Evolutionary conservation across 2,113 vertebrate genomes (phyloP).

Genomic region (Vidua macroura): DNA sequence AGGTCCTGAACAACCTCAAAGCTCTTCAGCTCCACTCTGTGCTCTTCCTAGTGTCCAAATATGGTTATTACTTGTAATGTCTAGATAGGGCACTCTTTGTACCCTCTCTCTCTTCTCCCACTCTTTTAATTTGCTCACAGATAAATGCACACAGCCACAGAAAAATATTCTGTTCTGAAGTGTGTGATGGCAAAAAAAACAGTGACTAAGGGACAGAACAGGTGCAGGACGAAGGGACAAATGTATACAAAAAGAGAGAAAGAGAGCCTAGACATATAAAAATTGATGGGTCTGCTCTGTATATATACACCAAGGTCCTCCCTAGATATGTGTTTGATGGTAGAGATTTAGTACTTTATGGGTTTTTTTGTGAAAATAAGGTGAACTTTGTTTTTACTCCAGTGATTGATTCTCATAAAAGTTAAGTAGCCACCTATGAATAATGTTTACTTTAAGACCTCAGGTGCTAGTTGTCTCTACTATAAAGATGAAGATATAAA

Average conservation of each 20-base stretch:
- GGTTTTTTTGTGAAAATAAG: background rate
- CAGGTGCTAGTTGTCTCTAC: background rate
- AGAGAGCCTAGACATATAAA: background rate
- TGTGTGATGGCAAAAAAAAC: background rate
- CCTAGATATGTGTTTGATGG: background rate
- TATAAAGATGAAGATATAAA: slow-evolving; percentile 1
- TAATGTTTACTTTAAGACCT: background rate
- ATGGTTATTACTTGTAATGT: background rate
- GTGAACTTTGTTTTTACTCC: background rate
- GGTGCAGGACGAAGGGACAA: background rate
- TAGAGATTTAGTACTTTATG: background rate
- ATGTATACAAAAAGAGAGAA: background rate
- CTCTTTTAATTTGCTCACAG: background rate
- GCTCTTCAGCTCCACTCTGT: background rate
- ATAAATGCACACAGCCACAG: background rate
- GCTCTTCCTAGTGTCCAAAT: background rate
- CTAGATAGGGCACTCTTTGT: background rate
- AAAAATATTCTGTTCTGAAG: background rate
- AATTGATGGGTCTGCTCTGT: background rate
- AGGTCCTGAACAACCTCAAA: background rate
- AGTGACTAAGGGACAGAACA: background rate
- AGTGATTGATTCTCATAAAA: background rate
- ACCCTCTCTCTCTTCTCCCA: background rate
- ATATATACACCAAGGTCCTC: background rate
- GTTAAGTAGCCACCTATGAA: slow-evolving; percentile 5